A percentile compares a stretch with the other conserved stretches of the same genome.
Evolutionary conservation across 2,888 invertebrate genomes (phyloP).

Genomic region (Argyresthia albistria): DNA sequence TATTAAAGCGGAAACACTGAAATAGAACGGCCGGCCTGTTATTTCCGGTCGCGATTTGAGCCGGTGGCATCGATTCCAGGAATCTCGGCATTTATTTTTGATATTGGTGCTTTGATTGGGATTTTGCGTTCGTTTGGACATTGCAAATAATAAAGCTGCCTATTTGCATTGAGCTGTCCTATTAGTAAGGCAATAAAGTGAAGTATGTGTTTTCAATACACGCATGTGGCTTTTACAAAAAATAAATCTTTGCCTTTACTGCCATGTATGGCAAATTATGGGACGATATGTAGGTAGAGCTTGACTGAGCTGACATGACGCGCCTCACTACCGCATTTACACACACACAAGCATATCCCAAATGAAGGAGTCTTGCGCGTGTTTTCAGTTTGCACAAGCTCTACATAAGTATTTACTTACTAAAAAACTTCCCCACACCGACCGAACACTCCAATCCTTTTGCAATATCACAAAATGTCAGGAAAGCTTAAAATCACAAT

Average conservation of each 20-base stretch:
- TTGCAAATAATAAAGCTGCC: neutral
- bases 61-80: neutral
- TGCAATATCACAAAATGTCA: neutral
- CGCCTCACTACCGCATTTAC: neutral
- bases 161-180: too few species aligned
- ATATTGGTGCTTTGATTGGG: neutral
- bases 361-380: too few species aligned
- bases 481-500: neutral
- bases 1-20: slow-evolving; percentile 45
- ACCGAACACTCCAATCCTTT: neutral
- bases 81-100: neutral
- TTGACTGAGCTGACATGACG: neutral
- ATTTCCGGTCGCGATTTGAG: neutral
- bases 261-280: too few species aligned
- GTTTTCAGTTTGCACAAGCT: too few species aligned
- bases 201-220: too few species aligned
- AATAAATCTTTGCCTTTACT: too few species aligned
- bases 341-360: neutral
- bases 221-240: too few species aligned
- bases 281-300: too few species aligned
- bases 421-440: too few species aligned
- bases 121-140: too few species aligned
- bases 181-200: neutral
- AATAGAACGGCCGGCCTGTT: neutral
- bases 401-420: too few species aligned